Evolutionary conservation across 2,888 invertebrate species (phyloP).

Genomic region (Dermolepida albohirtum): DNA sequence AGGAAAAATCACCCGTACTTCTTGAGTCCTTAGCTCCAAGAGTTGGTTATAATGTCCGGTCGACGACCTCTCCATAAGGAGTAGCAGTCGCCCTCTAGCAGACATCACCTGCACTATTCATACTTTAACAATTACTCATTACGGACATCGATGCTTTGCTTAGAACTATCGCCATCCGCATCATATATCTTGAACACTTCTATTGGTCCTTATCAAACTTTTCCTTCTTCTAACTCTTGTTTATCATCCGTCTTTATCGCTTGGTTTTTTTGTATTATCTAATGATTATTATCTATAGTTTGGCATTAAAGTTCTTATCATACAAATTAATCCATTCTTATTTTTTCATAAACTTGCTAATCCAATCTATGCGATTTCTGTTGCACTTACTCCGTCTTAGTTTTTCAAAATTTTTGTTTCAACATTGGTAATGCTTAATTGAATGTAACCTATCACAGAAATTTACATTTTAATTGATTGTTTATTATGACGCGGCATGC

Average conservation of each 20-base stretch:
- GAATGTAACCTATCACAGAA: neutral
- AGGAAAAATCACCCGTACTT: slow-evolving; percentile 42
- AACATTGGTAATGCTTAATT: neutral
- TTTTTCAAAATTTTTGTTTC: slow-evolving; percentile 7
- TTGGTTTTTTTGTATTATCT: slow-evolving; percentile 22
- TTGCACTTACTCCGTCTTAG: neutral
- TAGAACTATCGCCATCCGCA: slow-evolving; percentile 34
- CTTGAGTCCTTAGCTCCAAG: slow-evolving; percentile 31
- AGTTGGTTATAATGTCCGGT: slow-evolving; percentile 45
- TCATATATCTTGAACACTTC: slow-evolving; percentile 20
- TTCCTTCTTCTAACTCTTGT: neutral
- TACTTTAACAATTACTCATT: slow-evolving; percentile 49
- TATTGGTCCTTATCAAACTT: slow-evolving; percentile 7
- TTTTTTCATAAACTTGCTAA: no score
- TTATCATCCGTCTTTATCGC: neutral
- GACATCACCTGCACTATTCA: slow-evolving; percentile 50
- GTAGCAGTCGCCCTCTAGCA: slow-evolving; percentile 46
- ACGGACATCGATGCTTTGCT: slow-evolving; percentile 43
- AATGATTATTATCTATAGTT: slow-evolving; percentile 33
- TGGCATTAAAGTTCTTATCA: slow-evolving; percentile 33
- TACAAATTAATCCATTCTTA: slow-evolving; percentile 23
- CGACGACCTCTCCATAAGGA: slow-evolving; percentile 47
- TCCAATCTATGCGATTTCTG: no score
- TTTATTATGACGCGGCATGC: slow-evolving; percentile 6
- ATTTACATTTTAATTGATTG: slow-evolving; percentile 7